Percentiles rank a stretch among this genome's conserved stretches.
These are phyloP conservation scores for Ophiodon elongatus DNA, from an alignment of 2,113 vertebrate species.

Conservation along the genomic window DNA sequence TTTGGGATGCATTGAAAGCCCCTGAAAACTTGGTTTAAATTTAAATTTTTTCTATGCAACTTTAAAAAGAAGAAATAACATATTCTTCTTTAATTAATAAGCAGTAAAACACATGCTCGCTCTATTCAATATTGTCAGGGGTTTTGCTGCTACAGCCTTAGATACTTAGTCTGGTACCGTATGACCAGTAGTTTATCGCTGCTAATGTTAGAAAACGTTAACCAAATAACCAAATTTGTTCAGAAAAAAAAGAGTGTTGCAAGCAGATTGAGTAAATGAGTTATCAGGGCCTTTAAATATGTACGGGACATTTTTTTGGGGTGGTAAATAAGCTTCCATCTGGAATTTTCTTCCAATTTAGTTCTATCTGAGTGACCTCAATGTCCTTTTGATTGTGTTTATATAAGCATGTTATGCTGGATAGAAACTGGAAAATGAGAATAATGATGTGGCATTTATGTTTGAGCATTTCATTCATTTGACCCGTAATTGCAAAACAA, in stretches of 20 bases:
- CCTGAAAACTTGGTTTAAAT: neutral
- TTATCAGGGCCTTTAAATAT: neutral
- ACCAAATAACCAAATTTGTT: neutral
- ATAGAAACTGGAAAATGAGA: constrained; percentile 44
- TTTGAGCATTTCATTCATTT: constrained; percentile 57
- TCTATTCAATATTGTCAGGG: neutral
- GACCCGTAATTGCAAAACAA: constrained; percentile 61
- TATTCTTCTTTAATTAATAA: neutral
- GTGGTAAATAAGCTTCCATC: neutral
- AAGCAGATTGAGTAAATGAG: no score
- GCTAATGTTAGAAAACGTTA: neutral
- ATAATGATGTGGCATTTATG: constrained; percentile 43
- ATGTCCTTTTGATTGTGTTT: constrained; percentile 26
- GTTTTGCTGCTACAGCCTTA: neutral
- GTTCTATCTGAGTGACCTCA: constrained; percentile 15
- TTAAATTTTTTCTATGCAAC: no score
- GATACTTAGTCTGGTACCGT: neutral
- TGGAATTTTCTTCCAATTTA: neutral
- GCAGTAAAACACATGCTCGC: neutral
- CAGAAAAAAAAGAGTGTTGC: no score
- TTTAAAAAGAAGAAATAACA: neutral
- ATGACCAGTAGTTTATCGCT: neutral
- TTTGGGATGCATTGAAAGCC: neutral
- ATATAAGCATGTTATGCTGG: constrained; percentile 11
- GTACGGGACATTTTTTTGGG: neutral